Evolutionary conservation across 2,113 vertebrate genomes (phyloP).

Genomic region (Solea solea): DNA sequence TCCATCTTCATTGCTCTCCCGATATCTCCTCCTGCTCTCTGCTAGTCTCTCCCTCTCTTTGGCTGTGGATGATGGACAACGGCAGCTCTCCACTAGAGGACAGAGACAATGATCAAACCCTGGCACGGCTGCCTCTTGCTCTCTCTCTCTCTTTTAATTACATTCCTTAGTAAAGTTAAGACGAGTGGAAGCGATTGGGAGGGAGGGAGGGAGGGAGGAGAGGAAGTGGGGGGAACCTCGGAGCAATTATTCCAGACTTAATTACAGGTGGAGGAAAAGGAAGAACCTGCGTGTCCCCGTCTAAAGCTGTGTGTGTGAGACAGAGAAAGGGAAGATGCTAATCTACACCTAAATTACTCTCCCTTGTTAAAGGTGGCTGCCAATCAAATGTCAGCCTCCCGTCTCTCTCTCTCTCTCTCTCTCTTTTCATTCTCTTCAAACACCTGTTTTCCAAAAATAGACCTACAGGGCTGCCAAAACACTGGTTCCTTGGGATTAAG

Average conservation of each 20-base stretch:
- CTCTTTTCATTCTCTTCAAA: no score
- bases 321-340: background rate
- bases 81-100: slow-evolving; percentile 44
- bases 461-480: no score
- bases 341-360: slow-evolving; percentile 37
- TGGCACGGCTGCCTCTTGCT: slow-evolving; percentile 22
- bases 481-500: no score
- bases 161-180: slow-evolving; percentile 50
- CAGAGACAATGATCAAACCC: slow-evolving; percentile 64
- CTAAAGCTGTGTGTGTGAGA: background rate
- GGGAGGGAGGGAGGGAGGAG: slow-evolving; percentile 25
- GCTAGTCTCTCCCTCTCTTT: slow-evolving; percentile 6
- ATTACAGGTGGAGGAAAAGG: slow-evolving; percentile 51
- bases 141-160: slow-evolving; percentile 58
- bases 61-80: slow-evolving; percentile 42
- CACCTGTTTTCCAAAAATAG: no score
- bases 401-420: background rate
- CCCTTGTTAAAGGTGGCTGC: slow-evolving; percentile 19
- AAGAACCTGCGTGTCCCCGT: slow-evolving; percentile 12
- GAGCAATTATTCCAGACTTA: slow-evolving; percentile 65
- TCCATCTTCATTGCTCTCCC: slow-evolving; percentile 28
- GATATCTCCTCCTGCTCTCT: slow-evolving; percentile 14
- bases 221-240: slow-evolving; percentile 31
- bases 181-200: slow-evolving; percentile 31
- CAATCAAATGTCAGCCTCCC: slow-evolving; percentile 17